Evolutionary conservation across 1,140 invertebrate species (phyloP).

Genomic region (Popillia japonica): DNA sequence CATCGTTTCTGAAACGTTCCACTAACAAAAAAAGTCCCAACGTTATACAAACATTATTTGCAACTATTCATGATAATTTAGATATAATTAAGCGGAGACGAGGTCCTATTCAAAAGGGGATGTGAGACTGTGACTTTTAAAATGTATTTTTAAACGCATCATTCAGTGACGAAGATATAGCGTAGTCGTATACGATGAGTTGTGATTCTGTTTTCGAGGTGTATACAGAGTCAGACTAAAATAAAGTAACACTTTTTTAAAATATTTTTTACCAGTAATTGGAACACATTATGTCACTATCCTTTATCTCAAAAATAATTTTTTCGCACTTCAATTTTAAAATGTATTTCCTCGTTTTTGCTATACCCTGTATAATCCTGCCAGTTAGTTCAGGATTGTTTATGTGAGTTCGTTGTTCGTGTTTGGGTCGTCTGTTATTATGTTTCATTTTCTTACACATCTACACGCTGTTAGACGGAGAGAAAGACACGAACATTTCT

Average conservation of each 20-base stretch:
- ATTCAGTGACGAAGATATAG: not conserved
- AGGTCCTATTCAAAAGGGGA: not conserved
- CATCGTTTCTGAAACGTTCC: not conserved
- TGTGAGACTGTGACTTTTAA: slow-evolving; percentile 18
- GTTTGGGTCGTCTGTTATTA: not conserved
- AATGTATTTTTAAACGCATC: slow-evolving; percentile 30
- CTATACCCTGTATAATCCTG: not conserved
- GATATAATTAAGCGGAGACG: slow-evolving; percentile 13
- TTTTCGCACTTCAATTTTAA: too few species aligned
- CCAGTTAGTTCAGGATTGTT: not conserved
- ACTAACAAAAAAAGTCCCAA: not conserved
- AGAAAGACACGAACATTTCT: not conserved
- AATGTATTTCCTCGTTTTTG: too few species aligned
- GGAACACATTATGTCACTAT: too few species aligned
- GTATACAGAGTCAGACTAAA: too few species aligned
- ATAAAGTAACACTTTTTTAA: too few species aligned
- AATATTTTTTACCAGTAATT: too few species aligned
- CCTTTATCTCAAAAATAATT: too few species aligned
- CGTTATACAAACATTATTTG: slow-evolving; percentile 36
- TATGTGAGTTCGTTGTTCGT: not conserved
- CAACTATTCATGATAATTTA: slow-evolving; percentile 37
- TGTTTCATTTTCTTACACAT: not conserved
- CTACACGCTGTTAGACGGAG: not conserved
- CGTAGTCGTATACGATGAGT: not conserved
- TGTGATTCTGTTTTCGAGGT: not conserved